Evolutionary conservation across 1,140 invertebrate genomes (phyloP).

Genomic region (Polyergus mexicanus): DNA sequence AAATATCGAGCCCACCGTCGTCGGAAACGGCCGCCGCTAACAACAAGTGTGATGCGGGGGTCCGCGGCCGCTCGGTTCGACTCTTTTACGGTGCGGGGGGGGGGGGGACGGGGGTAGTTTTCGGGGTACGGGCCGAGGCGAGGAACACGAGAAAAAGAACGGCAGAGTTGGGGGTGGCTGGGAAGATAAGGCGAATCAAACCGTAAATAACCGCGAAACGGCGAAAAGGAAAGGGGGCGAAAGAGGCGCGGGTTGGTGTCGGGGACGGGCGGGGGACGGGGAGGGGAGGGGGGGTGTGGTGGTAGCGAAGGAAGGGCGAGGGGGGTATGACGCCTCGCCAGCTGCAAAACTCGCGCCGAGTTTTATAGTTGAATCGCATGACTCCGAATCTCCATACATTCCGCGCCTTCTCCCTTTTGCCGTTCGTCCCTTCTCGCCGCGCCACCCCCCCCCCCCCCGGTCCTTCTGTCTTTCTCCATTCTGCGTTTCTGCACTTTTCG

Average conservation of each 20-base stretch:
- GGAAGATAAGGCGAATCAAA: constrained; percentile 86
- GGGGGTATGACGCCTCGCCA: constrained; percentile 81
- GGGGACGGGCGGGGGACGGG: constrained; percentile 54
- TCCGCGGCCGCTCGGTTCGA: constrained; percentile 41
- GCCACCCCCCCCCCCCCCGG: constrained; percentile 28
- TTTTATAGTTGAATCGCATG: constrained; percentile 87
- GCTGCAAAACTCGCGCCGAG: constrained; percentile 86
- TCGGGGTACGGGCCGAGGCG: constrained; percentile 71
- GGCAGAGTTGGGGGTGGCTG: constrained; percentile 72
- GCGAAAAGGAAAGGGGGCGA: constrained; percentile 79
- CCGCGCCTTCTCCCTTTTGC: constrained; percentile 68
- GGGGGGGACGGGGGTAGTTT: constrained; percentile 51
- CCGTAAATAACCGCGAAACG: constrained; percentile 86
- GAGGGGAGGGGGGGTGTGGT: constrained; percentile 2
- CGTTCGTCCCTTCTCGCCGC: constrained; percentile 47
- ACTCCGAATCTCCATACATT: constrained; percentile 86
- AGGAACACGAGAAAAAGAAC: constrained; percentile 73
- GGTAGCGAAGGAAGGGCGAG: constrained; percentile 66
- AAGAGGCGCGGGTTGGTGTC: constrained; percentile 37
- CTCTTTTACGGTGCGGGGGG: constrained; percentile 55
- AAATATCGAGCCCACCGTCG: constrained; percentile 54
- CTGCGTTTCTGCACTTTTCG: constrained; percentile 56
- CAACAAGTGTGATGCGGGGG: constrained; percentile 47
- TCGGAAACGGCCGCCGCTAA: constrained; percentile 56
- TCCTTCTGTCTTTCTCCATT: constrained; percentile 64